Percentiles rank a stretch among this genome's conserved stretches.
These are phyloP conservation scores for Agonopterix arenella DNA, from an alignment of 2,888 invertebrate species.

Conservation along the genomic window DNA sequence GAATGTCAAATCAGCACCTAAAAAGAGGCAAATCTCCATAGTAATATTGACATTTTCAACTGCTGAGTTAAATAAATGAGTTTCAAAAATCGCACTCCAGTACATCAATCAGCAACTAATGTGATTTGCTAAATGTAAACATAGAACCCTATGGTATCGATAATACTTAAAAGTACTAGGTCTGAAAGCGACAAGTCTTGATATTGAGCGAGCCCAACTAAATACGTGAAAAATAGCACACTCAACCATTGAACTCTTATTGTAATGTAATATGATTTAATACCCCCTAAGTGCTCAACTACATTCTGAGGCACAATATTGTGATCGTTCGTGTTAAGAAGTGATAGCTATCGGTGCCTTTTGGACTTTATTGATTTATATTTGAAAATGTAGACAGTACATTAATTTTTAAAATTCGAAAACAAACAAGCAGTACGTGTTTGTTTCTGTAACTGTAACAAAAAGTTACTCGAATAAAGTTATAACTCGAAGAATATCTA, in stretches of 20 bases:
- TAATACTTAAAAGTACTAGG: slow-evolving; percentile 66
- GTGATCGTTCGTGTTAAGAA: background rate
- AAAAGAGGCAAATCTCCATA: too few species aligned
- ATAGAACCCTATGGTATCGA: slow-evolving; percentile 44
- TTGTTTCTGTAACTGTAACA: slow-evolving; percentile 17
- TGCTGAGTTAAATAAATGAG: too few species aligned
- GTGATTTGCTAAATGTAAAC: slow-evolving; percentile 64
- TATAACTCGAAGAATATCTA: slow-evolving; percentile 55
- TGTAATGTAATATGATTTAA: background rate
- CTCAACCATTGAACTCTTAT: slow-evolving; percentile 49
- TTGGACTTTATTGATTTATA: background rate
- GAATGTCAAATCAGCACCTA: too few species aligned
- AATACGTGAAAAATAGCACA: slow-evolving; percentile 62
- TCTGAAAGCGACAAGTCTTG: slow-evolving; percentile 72
- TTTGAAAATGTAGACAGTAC: background rate
- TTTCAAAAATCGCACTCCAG: too few species aligned
- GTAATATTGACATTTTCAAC: too few species aligned
- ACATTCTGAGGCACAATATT: background rate
- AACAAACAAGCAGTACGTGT: slow-evolving; percentile 18
- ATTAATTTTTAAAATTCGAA: background rate
- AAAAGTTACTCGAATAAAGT: slow-evolving; percentile 49
- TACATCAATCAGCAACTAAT: slow-evolving; percentile 60
- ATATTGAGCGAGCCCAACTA: slow-evolving; percentile 73
- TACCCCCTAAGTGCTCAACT: background rate
- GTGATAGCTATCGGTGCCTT: background rate